Conservation (phyloP, 2,113 vertebrate species). For the Pampusana beccarii region DNA sequence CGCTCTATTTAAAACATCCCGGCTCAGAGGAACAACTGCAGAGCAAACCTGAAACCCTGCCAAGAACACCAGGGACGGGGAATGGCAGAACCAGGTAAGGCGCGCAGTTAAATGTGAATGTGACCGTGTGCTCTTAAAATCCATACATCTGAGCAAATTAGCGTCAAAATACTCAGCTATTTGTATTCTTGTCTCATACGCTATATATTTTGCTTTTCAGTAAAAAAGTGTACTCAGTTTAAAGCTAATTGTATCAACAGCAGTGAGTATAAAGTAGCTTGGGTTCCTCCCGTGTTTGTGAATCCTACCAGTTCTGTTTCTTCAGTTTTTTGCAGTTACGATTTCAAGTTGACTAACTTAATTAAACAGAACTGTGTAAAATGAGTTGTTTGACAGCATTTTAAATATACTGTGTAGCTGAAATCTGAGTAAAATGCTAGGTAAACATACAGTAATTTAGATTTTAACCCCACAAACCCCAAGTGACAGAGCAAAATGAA, state of each 20-base stretch:
- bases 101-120: not conserved
- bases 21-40: constrained; percentile 36
- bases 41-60: constrained; percentile 21
- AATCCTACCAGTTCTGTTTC: not conserved
- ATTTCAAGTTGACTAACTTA: not conserved
- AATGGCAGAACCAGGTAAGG: constrained; percentile 80
- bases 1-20: constrained; percentile 82
- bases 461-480: not conserved
- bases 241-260: not conserved
- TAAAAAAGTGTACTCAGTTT: not conserved
- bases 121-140: not conserved
- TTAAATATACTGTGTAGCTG: not conserved
- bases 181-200: not conserved
- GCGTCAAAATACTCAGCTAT: not conserved
- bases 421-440: not conserved
- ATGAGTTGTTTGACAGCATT: not conserved
- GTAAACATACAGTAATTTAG: not conserved
- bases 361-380: not conserved
- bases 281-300: not conserved
- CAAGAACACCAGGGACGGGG: not conserved
- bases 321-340: not conserved
- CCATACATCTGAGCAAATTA: not conserved
- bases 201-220: not conserved
- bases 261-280: not conserved
- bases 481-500: not conserved